A percentile compares a stretch with the other conserved stretches of the same genome.
Conservation (phyloP, 2,113 vertebrate genomes). For the Microtus pennsylvanicus region DNA sequence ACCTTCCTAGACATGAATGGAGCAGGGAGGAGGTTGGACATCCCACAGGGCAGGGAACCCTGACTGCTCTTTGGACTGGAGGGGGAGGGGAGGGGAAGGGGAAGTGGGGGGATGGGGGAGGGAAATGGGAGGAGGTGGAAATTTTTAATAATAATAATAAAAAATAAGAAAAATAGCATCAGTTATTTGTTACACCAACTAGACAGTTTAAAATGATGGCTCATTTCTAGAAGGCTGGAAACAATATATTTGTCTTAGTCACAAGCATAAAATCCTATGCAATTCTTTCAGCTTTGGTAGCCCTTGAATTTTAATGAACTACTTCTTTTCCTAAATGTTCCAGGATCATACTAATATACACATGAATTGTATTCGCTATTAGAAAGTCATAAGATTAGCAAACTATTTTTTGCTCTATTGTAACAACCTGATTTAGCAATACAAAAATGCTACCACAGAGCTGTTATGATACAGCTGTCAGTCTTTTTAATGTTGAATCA, state of each 20-base stretch:
- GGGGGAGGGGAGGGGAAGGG: too few species aligned
- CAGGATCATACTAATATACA: neutral
- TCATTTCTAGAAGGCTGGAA: neutral
- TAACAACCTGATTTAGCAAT: slow-evolving; percentile 27
- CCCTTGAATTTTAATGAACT: slow-evolving; percentile 36
- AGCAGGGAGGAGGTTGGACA: too few species aligned
- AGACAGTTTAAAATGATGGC: neutral
- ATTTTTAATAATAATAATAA: too few species aligned
- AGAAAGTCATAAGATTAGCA: neutral
- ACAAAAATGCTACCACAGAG: neutral
- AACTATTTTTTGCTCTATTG: slow-evolving; percentile 34
- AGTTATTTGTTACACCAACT: neutral
- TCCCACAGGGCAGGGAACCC: too few species aligned
- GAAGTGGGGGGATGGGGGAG: too few species aligned
- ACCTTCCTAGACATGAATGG: too few species aligned
- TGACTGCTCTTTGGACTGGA: too few species aligned
- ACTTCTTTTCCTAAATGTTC: slow-evolving; percentile 16
- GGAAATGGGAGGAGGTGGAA: too few species aligned
- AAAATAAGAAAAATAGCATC: neutral
- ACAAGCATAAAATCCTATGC: neutral
- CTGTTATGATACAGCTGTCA: neutral
- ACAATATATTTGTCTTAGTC: neutral
- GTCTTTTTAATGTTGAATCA: neutral
- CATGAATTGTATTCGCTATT: neutral
- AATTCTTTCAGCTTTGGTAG: neutral